Evolutionary conservation across 2,113 vertebrate genomes (phyloP).

Genomic region (Morone chrysops): DNA sequence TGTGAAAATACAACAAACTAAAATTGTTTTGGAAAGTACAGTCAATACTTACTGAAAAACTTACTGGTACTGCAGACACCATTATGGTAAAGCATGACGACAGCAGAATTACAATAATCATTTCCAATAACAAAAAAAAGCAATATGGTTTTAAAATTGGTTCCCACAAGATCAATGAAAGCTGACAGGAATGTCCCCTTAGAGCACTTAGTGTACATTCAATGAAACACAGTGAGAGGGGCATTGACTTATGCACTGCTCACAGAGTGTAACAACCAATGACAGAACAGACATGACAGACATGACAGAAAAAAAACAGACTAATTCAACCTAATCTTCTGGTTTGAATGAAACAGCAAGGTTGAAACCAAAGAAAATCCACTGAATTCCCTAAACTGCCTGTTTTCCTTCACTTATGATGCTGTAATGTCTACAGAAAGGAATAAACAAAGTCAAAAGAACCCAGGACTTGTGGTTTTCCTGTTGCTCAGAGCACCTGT

Average conservation of each 20-base stretch:
- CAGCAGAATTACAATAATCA: constrained; percentile 54
- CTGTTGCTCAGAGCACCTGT: constrained; percentile 49
- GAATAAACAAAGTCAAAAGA: constrained; percentile 37
- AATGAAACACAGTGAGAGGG: constrained; percentile 28
- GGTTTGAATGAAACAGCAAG: constrained; percentile 45
- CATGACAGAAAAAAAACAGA: constrained; percentile 46
- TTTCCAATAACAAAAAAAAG: constrained; percentile 53
- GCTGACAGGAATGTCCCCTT: constrained; percentile 8
- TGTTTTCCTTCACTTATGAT: constrained; percentile 57
- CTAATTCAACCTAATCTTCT: constrained; percentile 53
- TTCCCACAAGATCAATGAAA: constrained; percentile 13
- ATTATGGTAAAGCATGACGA: constrained; percentile 41
- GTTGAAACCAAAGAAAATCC: constrained; percentile 51
- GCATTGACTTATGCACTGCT: constrained; percentile 66
- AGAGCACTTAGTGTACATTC: constrained; percentile 40
- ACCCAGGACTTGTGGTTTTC: constrained; percentile 45
- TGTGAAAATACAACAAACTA: not conserved
- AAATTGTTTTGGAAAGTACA: not conserved
- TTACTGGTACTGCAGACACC: constrained; percentile 69
- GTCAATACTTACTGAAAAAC: too few species aligned
- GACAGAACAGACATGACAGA: constrained; percentile 52
- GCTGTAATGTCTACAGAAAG: constrained; percentile 73
- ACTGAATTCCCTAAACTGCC: constrained; percentile 44
- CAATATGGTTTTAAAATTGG: not conserved
- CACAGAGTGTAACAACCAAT: constrained; percentile 67